Conservation (phyloP, 2,113 vertebrate genomes). For the Sardina pilchardus region DNA sequence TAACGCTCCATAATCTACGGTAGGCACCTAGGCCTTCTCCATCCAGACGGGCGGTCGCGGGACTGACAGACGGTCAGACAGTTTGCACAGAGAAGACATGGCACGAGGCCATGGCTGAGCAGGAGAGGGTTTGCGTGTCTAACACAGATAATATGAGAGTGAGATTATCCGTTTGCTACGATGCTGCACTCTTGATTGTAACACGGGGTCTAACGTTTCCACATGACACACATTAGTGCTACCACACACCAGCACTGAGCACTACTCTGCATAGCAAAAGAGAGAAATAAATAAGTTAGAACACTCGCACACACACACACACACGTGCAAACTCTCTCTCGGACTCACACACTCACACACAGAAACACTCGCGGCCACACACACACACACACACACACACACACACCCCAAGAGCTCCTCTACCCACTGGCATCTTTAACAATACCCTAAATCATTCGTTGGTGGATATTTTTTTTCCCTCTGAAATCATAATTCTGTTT, state of each 20-base stretch:
- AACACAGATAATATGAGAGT: not conserved
- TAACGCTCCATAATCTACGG: not conserved
- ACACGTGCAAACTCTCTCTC: slow-evolving; percentile 57
- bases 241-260: slow-evolving; percentile 59
- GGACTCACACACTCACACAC: slow-evolving; percentile 47
- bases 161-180: not conserved
- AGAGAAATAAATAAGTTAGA: slow-evolving; percentile 49
- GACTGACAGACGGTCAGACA: not conserved
- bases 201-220: not conserved
- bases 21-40: not conserved
- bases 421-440: slow-evolving; percentile 58
- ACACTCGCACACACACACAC: slow-evolving; percentile 47
- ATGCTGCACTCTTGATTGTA: slow-evolving; percentile 1
- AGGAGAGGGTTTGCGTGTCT: not conserved
- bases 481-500: slow-evolving; percentile 61
- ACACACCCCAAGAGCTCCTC: slow-evolving; percentile 48
- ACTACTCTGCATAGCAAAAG: slow-evolving; percentile 68
- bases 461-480: slow-evolving; percentile 60
- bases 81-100: not conserved
- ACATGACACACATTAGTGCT: slow-evolving; percentile 56
- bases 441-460: slow-evolving; percentile 57
- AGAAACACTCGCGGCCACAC: slow-evolving; percentile 45
- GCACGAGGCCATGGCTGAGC: not conserved
- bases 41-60: not conserved
- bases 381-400: slow-evolving; percentile 28